Base-by-base conservation (phyloP, 2,113 vertebrate genomes). In the Lethenteron reissneri region DNA sequence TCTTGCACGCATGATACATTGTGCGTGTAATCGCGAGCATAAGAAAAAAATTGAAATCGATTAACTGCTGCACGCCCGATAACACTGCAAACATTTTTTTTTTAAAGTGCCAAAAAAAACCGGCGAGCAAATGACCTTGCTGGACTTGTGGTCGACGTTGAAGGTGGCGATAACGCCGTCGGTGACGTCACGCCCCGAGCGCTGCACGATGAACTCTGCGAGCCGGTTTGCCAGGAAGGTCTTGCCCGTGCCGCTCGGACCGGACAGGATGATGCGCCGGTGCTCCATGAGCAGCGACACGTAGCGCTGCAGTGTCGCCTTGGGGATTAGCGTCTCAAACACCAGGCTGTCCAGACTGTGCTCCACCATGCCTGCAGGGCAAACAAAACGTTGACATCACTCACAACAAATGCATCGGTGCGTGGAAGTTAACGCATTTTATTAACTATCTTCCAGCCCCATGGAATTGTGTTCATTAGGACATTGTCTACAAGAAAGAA, bases 141-240 rank as follows among this genome's bases (percentile, higher is more conserved):
- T 91, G 76, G 94, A 96, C 78, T 96, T 99, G 75, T 96, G 94
- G 77, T 95, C 91, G 57, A 99, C 89, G 0, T 92, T 99, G 79
- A 99, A 95, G 56, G 90, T 97, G 75, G 88, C 85, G 0, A 97
- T 83, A 56, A 86, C 76, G n/a, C 85, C 83, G 0, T 90, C 86
- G 0, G 83, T 81, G 77, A 86, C 73, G 59, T 85, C 81, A 72
- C 85, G 82, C 17, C 88, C 88, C 79, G 92, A 88, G 12, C 82
- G 79, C 25, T 86, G 85, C 12, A 90, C 86, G 79, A 95, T 78
- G 71, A 88, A 85, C 72, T 85, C 89, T 0, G 86, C 88, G 3
- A 99, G 86, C 25, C 86, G 84, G 76, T 87, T 89, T 74, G 94
- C 92, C 74, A 99, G 81, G 79, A 90, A 87, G 2, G 90, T 95